Conservation (phyloP, 1,140 invertebrate genomes). For the Ericerus pela region DNA sequence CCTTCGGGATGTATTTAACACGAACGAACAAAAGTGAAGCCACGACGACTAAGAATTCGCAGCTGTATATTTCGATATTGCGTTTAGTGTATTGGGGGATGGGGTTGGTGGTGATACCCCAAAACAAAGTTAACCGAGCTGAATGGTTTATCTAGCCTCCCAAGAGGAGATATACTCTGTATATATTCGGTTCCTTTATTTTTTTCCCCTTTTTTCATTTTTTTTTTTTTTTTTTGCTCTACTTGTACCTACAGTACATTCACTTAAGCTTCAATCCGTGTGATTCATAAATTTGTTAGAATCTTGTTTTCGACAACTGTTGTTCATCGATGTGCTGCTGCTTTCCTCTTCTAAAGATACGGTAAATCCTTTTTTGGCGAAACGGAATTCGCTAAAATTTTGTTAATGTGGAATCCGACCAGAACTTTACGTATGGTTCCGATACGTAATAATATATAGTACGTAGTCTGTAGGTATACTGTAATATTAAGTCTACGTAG, state of each 20-base stretch:
- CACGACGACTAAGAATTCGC: background rate
- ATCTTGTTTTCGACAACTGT: no score
- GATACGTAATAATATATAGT: no score
- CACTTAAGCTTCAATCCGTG: constrained; percentile 6
- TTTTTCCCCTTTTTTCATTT: no score
- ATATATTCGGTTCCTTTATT: no score
- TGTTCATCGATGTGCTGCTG: no score
- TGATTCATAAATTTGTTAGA: constrained; percentile 10
- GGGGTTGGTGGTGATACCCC: constrained; percentile 5
- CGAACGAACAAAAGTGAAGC: constrained; percentile 5
- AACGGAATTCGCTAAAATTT: background rate
- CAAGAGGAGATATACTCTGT: constrained; percentile 7
- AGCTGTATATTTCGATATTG: constrained; percentile 7
- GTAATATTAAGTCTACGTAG: no score
- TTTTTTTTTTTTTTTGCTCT: no score
- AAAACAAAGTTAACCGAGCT: constrained; percentile 8
- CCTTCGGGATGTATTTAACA: constrained; percentile 8
- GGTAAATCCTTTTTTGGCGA: constrained; percentile 3
- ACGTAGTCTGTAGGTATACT: no score
- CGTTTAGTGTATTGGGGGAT: background rate
- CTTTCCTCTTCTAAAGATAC: no score
- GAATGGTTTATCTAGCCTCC: constrained; percentile 10
- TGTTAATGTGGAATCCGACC: no score
- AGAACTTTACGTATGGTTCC: no score
- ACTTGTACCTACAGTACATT: no score